phyloP scores from a whole-genome alignment of 2,113 vertebrate species.

The Hippocampus comes region DNA sequence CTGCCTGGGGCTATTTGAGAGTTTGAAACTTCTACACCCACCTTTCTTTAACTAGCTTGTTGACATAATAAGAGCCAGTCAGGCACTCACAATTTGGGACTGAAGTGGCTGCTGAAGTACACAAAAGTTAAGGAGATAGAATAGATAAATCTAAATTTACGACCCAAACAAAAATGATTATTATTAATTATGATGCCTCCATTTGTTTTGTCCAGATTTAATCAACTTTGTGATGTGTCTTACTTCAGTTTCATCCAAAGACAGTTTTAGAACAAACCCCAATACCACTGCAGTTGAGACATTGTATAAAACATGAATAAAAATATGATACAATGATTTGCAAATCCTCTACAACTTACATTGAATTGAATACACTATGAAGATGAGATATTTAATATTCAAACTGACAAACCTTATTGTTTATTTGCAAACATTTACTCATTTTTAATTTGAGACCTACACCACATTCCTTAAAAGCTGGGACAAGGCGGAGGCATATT shows the following conservation, averaged over 20 bases:
- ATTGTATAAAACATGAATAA: too few relatives aligned
- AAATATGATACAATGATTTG: too few relatives aligned
- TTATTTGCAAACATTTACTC: too few relatives aligned
- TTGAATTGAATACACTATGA: too few relatives aligned
- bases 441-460: too few relatives aligned
- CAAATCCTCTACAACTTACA: too few relatives aligned
- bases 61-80: slow-evolving; percentile 21
- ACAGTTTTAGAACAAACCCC: background rate
- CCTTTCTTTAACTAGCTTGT: slow-evolving; percentile 30
- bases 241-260: slow-evolving; percentile 24
- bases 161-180: slow-evolving; percentile 34
- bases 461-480: too few relatives aligned
- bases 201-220: slow-evolving; percentile 57
- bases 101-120: slow-evolving; percentile 10
- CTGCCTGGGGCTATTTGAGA: background rate
- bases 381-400: too few relatives aligned
- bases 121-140: slow-evolving; percentile 51
- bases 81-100: slow-evolving; percentile 16
- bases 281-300: too few relatives aligned
- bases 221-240: slow-evolving; percentile 19
- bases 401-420: too few relatives aligned
- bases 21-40: slow-evolving; percentile 25
- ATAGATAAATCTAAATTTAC: slow-evolving; percentile 23
- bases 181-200: slow-evolving; percentile 26
- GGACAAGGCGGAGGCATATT: too few relatives aligned